Evolutionary conservation across 2,888 invertebrate species (phyloP), one percentile per base, ranked within the genome.

Genomic region (Podabrus alpinus): DNA sequence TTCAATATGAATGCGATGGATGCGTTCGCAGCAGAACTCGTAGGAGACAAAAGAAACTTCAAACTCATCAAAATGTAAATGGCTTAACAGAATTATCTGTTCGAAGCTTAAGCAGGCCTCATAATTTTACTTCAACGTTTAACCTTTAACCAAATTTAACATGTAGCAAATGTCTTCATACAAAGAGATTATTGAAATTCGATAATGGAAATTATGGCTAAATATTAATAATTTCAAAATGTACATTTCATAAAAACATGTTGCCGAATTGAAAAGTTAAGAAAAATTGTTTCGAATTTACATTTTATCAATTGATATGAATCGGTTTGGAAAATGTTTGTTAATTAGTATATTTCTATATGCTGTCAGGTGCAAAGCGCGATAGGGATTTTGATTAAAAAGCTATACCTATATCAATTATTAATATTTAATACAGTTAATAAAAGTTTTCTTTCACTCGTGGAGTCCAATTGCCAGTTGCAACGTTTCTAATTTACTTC

Each of bases 1-100:
- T 79, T 80, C 78, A 80, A 81, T 80, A 76, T 75, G 78, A 79
- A 79, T 79, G 78, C 78, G 79, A 79, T 77, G 73, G 80, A 68
- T 75, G 76, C 72, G 77, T 80, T 79, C 76, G 77, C 77, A 77
- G 81, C 77, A 78, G 76, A 82, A 82, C 79, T 80, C 78, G 79
- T 73, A 74, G 78, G 79, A 82, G 80, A 84, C 83, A 84, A 84
- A 84, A 84, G 83, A 83, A 84, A 84, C 82, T 84, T 81, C 80
- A 76, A 82, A 81, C 84, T 83, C 84, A 85, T 85, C 84, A 85
- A 85, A 84, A 85, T 85, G 85, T 84, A 85, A 85, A 85, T 84
- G 83, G 82, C 81, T 82, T 82, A 81, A 84, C 83, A 83, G 79
- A 82, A 84, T 83, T 83, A 82, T 82, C 82, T 83, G 78, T 79